Evolutionary conservation across 2,797 vertebrate species (phyloP), one percentile per base, ranked within the genome.

Genomic region (Phylloscopus collybita): DNA sequence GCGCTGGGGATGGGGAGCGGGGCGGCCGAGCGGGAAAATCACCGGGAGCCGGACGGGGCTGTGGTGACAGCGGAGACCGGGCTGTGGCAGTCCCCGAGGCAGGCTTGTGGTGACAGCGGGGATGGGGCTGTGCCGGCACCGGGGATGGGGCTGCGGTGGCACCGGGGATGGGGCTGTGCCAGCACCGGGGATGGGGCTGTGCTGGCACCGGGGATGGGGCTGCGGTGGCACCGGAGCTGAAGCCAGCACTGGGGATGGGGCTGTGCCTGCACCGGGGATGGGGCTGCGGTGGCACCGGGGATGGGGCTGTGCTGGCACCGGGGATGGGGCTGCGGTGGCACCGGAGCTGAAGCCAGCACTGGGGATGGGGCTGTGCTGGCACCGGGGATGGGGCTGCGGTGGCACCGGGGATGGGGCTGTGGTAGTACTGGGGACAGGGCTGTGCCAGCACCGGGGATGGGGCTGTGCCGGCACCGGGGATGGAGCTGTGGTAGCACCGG

Each of bases 151-250:
- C 20, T 30, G 40, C 8, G 40, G 6, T 2, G 40, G 5, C 5
- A 61, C 11, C 10, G 34, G 34, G 57, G 11, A 18, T 3, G 16
- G 5, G 17, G 59, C 36, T 61, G 36, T 6, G 59, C 18, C 22
- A 34, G 4, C 34, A 51, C 3, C 19, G 15, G 18, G 65, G 5
- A 16, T 2, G 21, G 5, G 62, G 42, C 62, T 45, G 62, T 15
- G 34, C 14, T 30, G n/a, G 2, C 25, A 67, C 6, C 5, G 7
- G 47, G 16, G 61, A 29, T 32, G 7, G 47, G 16, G 62, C 42
- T n/a, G 30, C 8, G 36, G 11, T 1, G 2, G 11, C 2, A 36
- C 23, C n/a, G n/a, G n/a, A n/a, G n/a, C n/a, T n/a, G n/a, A n/a
- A n/a, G n/a, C n/a, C n/a, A n/a, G n/a, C n/a, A n/a, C n/a, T n/a